Percentiles rank a stretch among this genome's conserved stretches.
These are phyloP conservation scores for Urosaurus nigricauda DNA, from an alignment of 2,797 vertebrate species.

Conservation along the genomic window DNA sequence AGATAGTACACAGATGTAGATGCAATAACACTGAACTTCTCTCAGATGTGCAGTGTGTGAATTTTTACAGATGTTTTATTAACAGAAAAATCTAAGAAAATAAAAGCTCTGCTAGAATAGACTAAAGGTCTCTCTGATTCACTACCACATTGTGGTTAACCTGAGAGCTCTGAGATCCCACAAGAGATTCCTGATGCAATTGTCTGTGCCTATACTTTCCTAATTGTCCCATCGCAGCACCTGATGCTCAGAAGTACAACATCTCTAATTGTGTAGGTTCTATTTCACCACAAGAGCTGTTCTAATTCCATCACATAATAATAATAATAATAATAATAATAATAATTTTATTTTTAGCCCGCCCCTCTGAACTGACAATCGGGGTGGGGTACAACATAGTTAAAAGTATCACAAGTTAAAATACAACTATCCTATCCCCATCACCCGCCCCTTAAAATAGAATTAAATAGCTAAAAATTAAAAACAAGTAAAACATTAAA, in stretches of 20 bases:
- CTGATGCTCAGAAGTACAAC: neutral
- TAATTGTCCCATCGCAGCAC: too few relatives aligned
- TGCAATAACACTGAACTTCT: constrained; percentile 9
- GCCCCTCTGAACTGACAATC: too few relatives aligned
- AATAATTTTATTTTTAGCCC: too few relatives aligned
- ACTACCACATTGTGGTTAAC: neutral
- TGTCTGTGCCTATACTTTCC: neutral
- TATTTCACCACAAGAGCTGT: too few relatives aligned
- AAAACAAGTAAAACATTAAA: too few relatives aligned
- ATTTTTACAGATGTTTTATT: constrained; percentile 21
- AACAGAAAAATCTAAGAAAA: neutral
- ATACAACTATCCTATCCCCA: too few relatives aligned
- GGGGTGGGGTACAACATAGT: too few relatives aligned
- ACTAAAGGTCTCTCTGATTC: neutral
- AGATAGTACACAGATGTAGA: constrained; percentile 23
- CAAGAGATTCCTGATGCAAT: neutral
- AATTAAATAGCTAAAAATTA: too few relatives aligned
- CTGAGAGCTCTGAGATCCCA: neutral
- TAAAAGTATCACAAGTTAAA: too few relatives aligned
- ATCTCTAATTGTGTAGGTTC: neutral
- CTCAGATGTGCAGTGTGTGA: constrained; percentile 1
- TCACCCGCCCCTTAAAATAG: too few relatives aligned
- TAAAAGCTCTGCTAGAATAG: neutral
- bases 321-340: too few relatives aligned
- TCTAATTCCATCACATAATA: too few relatives aligned